Evolutionary conservation across 1,140 invertebrate species (phyloP), one percentile per base, ranked within the genome.

Genomic region (Eriocheir sinensis): DNA sequence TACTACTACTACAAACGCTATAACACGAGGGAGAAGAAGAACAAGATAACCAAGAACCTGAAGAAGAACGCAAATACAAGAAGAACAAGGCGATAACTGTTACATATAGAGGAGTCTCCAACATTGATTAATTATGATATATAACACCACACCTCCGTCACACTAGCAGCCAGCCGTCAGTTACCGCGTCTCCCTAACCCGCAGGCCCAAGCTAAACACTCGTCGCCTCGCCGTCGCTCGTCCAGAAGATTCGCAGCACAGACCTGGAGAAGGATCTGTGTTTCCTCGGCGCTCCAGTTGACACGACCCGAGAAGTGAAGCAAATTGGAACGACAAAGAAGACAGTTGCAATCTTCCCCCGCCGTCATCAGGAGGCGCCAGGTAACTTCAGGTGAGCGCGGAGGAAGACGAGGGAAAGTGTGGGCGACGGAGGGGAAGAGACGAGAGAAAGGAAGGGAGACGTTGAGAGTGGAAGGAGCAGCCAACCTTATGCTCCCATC

Each of bases 281-380:
- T n/a, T 72, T 27, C 60, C 60, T 21, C 27, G 17, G 60, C 27
- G 17, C n/a, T 72, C n/a, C 60, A 72, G 1, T n/a, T 0, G n/a
- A 72, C 60, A 72, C 21, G 27, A 72, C 60, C 4, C 60, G 60
- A 72, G 60, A 72, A 72, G 60, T 72, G 60, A 72, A n/a, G 60
- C 60, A 72, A n/a, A 72, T 72, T 72, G 60, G 60, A 72, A 72
- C 60, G 60, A 72, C 60, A 72, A 72, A 72, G 60, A 72, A 21
- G 27, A 72, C 60, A 21, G 0, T 72, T 8, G 12, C 60, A 72
- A 72, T 38, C 30, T 9, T 88, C 32, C 40, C 12, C 12, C 2
- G 0, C 36, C n/a, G 6, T 8, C n/a, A 4, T 21, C 21, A n/a
- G 21, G 60, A 72, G 53, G 27, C 60, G n/a, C n/a, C 21, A 48